Conservation (phyloP, 2,888 invertebrate genomes). For the Pristionchus maxplancki region DNA sequence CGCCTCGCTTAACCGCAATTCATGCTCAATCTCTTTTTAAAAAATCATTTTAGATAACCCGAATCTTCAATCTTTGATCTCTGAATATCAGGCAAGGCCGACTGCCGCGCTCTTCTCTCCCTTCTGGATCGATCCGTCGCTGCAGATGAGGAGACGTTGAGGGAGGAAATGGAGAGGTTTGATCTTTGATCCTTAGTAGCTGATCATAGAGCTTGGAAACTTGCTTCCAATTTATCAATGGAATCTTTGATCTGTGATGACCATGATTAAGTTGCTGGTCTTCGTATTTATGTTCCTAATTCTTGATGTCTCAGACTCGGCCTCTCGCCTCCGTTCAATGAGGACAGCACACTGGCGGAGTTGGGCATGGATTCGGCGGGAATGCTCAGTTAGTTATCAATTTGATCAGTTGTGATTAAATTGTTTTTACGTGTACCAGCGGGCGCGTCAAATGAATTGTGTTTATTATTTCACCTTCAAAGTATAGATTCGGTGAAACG, state of each 20-base stretch:
- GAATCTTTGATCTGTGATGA: neutral
- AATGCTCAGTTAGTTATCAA: slow-evolving; percentile 5
- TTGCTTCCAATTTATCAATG: neutral
- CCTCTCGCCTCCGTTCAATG: neutral
- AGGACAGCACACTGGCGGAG: slow-evolving; percentile 18
- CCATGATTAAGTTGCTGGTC: too few relatives aligned
- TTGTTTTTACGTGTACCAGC: neutral
- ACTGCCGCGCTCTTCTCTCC: neutral
- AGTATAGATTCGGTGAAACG: neutral
- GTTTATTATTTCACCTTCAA: neutral
- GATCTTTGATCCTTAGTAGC: too few relatives aligned
- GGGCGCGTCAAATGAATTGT: too few relatives aligned
- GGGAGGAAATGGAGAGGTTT: too few relatives aligned
- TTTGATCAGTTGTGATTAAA: neutral
- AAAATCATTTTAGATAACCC: too few relatives aligned
- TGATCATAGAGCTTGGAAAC: neutral
- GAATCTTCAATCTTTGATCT: slow-evolving; percentile 1
- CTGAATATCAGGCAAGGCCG: slow-evolving; percentile 34
- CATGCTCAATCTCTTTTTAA: neutral
- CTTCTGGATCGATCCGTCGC: neutral
- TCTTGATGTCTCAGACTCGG: neutral
- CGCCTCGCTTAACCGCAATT: too few relatives aligned
- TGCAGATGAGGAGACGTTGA: neutral
- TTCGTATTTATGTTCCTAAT: too few relatives aligned
- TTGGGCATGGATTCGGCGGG: slow-evolving; percentile 22